These are phyloP conservation scores for Tanytarsus gracilentus DNA, from an alignment of 2,888 invertebrate species.

Conservation along the genomic window DNA sequence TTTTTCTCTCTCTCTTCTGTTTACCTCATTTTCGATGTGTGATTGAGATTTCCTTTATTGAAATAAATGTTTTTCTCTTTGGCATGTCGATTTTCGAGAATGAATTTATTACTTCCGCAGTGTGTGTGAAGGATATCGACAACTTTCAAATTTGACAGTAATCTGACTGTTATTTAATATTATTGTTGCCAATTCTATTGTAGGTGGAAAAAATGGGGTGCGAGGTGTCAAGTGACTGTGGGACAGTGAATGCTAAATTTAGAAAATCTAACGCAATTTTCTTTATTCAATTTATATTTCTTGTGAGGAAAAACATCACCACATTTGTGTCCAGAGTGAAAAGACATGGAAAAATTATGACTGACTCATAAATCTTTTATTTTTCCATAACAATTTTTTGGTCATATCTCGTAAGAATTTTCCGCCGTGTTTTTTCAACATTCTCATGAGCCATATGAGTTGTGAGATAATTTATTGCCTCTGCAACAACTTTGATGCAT, in stretches of 20 bases:
- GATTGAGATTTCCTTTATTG: constrained; percentile 26
- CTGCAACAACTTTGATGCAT: not conserved
- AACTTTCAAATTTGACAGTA: constrained; percentile 23
- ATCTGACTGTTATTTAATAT: constrained; percentile 28
- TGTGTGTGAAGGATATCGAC: constrained; percentile 5
- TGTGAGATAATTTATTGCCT: constrained; percentile 7
- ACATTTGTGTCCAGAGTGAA: not conserved
- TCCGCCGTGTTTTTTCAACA: not conserved
- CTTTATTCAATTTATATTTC: constrained; percentile 23
- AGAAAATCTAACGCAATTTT: constrained; percentile 13
- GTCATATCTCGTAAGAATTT: not conserved
- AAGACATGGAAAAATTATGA: not conserved
- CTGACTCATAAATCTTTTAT: constrained; percentile 4
- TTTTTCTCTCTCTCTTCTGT: too few species aligned
- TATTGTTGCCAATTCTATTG: too few species aligned
- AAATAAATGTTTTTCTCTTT: constrained; percentile 21
- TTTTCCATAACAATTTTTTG: too few species aligned
- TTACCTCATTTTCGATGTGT: constrained; percentile 9
- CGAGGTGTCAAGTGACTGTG: too few species aligned
- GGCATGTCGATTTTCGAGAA: not conserved
- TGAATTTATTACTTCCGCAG: constrained; percentile 1
- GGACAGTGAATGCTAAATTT: too few species aligned
- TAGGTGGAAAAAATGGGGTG: too few species aligned
- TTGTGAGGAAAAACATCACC: not conserved
- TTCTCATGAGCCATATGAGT: not conserved